Percentiles rank a stretch among this genome's conserved stretches.
Conservation (phyloP, 2,797 vertebrate genomes). For the Diceros bicornis region DNA sequence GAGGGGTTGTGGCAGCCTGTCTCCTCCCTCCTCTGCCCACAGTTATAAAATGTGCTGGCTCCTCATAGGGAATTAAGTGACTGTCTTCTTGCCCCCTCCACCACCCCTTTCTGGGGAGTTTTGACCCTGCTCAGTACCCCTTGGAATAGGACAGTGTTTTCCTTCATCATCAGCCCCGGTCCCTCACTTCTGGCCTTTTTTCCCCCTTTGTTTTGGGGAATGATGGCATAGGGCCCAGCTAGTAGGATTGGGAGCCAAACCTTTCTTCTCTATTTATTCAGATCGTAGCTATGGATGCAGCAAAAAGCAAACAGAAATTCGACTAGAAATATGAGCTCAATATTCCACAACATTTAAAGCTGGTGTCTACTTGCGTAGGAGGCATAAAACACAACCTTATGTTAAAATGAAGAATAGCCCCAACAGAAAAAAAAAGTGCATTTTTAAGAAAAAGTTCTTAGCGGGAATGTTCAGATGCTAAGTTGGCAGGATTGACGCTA, state of each 20-base stretch:
- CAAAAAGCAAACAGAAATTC: conserved; percentile 73
- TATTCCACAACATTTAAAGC: conserved; percentile 5
- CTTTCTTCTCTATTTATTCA: conserved; percentile 69
- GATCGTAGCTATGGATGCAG: conserved; percentile 78
- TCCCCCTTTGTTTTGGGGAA: conserved; percentile 57
- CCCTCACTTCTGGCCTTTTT: not conserved
- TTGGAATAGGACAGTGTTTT: not conserved
- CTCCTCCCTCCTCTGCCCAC: not conserved
- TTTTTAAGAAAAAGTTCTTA: conserved; percentile 31
- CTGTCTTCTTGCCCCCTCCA: not conserved
- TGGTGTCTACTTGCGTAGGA: conserved; percentile 51
- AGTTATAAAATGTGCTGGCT: not conserved
- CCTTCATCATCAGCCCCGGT: not conserved
- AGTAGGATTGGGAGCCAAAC: conserved; percentile 37
- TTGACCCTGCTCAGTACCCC: not conserved
- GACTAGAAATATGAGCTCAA: conserved; percentile 42
- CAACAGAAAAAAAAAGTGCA: not conserved
- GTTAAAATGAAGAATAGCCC: conserved; percentile 52
- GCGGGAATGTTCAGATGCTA: not conserved
- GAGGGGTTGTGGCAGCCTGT: not conserved
- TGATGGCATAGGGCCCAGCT: conserved; percentile 49
- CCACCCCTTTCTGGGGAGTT: not conserved
- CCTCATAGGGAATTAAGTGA: not conserved
- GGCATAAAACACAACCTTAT: conserved; percentile 1
- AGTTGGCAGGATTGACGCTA: not conserved